phyloP scores from a whole-genome alignment of 2,113 vertebrate genomes.

The Pomatostomus ruficeps region DNA sequence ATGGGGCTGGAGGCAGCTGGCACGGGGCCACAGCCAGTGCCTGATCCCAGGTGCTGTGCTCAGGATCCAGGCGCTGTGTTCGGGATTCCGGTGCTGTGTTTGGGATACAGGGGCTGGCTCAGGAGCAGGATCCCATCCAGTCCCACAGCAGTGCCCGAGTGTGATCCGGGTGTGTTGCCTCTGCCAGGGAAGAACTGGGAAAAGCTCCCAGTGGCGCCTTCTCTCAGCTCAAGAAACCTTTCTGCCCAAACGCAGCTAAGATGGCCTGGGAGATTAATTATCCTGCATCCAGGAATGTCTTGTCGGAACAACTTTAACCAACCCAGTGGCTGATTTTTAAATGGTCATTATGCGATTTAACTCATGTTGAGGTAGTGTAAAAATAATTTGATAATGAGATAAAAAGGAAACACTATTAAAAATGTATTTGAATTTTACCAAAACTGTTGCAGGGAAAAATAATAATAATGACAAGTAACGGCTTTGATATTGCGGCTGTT shows the following conservation, averaged over 20 bases:
- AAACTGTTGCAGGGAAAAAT: background rate
- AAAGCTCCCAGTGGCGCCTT: background rate
- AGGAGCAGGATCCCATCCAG: background rate
- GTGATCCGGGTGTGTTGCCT: accelerated
- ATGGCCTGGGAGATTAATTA: background rate
- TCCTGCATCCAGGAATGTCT: background rate
- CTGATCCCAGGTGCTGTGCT: background rate
- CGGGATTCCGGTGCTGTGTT: background rate
- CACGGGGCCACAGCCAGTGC: background rate
- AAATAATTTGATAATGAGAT: background rate
- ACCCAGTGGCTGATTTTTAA: background rate
- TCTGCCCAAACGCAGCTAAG: background rate
- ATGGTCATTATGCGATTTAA: background rate
- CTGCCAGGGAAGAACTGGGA: background rate
- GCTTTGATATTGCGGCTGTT: background rate
- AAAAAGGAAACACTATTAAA: background rate
- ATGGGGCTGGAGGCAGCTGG: background rate
- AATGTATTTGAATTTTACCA: background rate
- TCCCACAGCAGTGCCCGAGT: background rate
- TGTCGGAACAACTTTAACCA: background rate
- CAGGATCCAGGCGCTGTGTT: background rate
- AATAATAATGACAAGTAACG: background rate
- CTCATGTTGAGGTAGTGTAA: background rate
- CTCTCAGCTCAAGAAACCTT: background rate
- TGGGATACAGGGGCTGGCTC: too few species aligned